These are phyloP conservation scores for Thera britannica DNA, from an alignment of 2,888 invertebrate genomes.

Conservation along the genomic window DNA sequence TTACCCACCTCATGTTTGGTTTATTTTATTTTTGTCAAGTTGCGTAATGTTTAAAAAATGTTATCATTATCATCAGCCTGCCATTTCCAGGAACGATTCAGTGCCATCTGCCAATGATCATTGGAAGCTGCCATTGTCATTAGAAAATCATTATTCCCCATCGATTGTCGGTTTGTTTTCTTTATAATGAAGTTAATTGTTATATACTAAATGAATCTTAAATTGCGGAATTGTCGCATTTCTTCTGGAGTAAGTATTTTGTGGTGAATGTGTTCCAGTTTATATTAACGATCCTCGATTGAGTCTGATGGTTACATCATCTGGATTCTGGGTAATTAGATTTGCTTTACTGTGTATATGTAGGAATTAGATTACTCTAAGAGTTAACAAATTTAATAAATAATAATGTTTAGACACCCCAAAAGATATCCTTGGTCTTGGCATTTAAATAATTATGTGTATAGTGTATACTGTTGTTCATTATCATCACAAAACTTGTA, in stretches of 20 bases:
- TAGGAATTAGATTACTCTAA: neutral
- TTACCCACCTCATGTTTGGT: conserved; percentile 3
- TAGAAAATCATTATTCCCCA: no score
- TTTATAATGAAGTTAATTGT: conserved; percentile 7
- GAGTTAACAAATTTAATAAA: neutral
- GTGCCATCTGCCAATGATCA: no score
- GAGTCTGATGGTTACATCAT: conserved; percentile 53
- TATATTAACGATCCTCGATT: conserved; percentile 52
- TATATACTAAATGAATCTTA: conserved; percentile 7
- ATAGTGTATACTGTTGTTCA: no score
- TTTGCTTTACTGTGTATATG: neutral
- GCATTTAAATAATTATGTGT: no score
- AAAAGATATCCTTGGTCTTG: no score
- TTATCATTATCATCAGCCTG: no score
- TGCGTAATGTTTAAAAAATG: conserved; percentile 3
- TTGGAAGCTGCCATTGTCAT: no score
- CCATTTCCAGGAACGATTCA: no score
- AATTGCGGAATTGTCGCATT: conserved; percentile 16
- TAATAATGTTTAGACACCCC: no score
- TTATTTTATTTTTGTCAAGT: neutral
- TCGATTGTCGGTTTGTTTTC: neutral
- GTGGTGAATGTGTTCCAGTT: conserved; percentile 51
- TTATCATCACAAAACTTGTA: no score
- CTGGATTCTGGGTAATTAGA: conserved; percentile 47
- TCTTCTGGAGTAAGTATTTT: conserved; percentile 21